Conservation (phyloP, 1,140 invertebrate genomes). For the Cydia splendana region DNA sequence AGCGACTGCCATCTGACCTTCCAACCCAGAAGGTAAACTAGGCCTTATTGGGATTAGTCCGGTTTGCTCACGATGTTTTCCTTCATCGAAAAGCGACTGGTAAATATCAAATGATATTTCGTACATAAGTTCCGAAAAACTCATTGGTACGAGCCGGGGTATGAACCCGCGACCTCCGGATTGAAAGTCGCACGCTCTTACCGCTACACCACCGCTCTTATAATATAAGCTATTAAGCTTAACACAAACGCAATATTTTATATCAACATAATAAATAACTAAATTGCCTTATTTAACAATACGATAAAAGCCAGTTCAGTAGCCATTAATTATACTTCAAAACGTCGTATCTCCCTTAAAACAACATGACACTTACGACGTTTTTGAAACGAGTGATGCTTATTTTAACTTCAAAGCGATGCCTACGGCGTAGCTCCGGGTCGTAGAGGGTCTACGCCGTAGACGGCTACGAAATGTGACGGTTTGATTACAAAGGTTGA, state of each 20-base stretch:
- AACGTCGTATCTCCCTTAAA: not conserved
- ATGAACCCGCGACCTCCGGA: too few species aligned
- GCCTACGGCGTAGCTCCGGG: not conserved
- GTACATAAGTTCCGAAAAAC: too few species aligned
- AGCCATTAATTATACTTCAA: not conserved
- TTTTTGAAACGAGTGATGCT: not conserved
- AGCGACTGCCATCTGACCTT: too few species aligned
- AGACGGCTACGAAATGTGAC: not conserved
- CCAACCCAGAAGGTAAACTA: too few species aligned
- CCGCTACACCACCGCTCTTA: too few species aligned
- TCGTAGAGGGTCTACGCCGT: constrained; percentile 15
- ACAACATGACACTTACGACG: not conserved
- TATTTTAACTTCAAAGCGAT: not conserved
- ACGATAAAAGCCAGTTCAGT: not conserved
- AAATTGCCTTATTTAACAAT: not conserved
- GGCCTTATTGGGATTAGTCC: too few species aligned
- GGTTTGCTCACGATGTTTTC: too few species aligned
- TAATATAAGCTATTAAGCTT: not conserved
- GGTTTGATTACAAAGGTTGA: not conserved
- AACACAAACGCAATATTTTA: not conserved
- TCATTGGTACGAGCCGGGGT: too few species aligned
- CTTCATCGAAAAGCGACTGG: too few species aligned
- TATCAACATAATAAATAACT: not conserved
- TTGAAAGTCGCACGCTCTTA: too few species aligned
- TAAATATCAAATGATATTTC: too few species aligned